Base-by-base conservation (phyloP, 2,797 vertebrate species). In the Pangasius djambal region DNA sequence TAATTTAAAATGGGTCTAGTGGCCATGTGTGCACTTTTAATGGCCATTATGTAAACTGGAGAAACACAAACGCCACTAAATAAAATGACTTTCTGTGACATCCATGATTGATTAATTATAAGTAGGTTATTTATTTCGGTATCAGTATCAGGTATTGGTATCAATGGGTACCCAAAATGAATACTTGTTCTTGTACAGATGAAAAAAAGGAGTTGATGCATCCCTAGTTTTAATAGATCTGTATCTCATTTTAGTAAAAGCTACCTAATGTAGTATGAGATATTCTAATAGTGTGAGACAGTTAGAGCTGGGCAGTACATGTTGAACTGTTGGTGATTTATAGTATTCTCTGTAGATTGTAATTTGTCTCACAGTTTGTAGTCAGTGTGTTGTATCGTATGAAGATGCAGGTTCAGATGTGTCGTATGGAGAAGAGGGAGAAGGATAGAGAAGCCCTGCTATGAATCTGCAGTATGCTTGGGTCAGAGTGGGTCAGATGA, bases 281-380 rank as follows among this genome's bases (percentile, higher is more conserved):
- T 69, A 89, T 89, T 89, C 55, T 74, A 86, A 86, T 81, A 5
- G 72, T 77, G 55, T 86, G 63, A 79, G 83, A 65, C 77, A 86
- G 52, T 82, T 86, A 69, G 67, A 86, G 75, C 65, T 74, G 37
- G 31, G 37, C 28, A 83, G 67, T 74, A 52, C 40, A 89, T 65
- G 77, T 74, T 44, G 61, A 34, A 25, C 77, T 89, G 37, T 72
- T 70, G 84, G n/a, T 86, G 85, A 89, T 75, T 74, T 86, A 89
- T 83, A n/a, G 57, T 40, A 44, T 69, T 89, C 77, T 40, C 55
- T 74, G 55, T 74, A 82, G 85, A 82, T 83, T 86, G 78, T 83
- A 85, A 83, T 86, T 67, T 83, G 65, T 83, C 85, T 63, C 70
- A 61, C 50, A 70, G 85, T 89, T 81, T 89, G 85, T 57, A 57